Evolutionary conservation across 2,888 invertebrate species (phyloP).

Genomic region (Eurytoma californica): DNA sequence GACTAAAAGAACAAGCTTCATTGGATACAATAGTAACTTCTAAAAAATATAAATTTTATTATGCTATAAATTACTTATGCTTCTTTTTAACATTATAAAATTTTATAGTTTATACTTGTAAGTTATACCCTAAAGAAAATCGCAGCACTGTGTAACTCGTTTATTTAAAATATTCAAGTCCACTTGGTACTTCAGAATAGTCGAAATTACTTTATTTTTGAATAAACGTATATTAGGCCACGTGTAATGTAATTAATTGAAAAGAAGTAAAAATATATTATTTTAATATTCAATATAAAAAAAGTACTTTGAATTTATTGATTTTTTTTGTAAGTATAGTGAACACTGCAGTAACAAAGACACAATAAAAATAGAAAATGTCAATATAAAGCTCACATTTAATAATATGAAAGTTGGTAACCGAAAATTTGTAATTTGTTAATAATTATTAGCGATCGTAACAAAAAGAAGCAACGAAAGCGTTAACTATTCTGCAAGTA

Average conservation of each 20-base stretch:
- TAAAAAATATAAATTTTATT: constrained; percentile 27
- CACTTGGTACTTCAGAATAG: constrained; percentile 28
- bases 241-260: background rate
- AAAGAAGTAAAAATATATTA: no score
- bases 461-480: background rate
- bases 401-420: no score
- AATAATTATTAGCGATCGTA: background rate
- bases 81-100: no score
- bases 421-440: background rate
- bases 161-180: constrained; percentile 14
- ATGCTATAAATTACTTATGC: background rate
- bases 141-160: background rate
- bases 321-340: no score
- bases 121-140: background rate
- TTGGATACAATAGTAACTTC: constrained; percentile 8
- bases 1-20: constrained; percentile 23
- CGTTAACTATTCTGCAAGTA: constrained; percentile 14
- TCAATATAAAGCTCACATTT: no score
- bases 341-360: background rate
- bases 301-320: no score
- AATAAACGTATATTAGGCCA: background rate
- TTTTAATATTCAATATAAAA: background rate
- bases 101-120: no score
- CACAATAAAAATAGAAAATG: background rate
- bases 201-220: background rate